Percentiles rank a stretch among this genome's conserved stretches.
These are phyloP conservation scores for Zaprionus ornatus DNA, from an alignment of 1,140 invertebrate species.

Conservation along the genomic window DNA sequence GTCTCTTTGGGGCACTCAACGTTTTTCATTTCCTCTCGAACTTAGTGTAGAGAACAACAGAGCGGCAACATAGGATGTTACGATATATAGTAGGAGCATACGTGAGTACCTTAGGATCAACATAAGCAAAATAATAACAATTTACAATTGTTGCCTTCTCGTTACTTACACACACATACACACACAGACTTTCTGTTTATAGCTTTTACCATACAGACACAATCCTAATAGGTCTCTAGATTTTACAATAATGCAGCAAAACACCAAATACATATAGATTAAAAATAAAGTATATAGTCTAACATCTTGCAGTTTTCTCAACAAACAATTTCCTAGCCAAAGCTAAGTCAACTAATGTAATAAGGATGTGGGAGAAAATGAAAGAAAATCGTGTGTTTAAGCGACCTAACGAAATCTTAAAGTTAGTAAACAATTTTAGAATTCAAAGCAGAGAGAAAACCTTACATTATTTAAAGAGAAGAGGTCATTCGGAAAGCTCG, in stretches of 20 bases:
- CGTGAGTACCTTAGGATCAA: constrained; percentile 74
- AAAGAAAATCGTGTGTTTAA: not conserved
- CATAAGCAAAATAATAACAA: constrained; percentile 15
- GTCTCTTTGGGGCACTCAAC: not conserved
- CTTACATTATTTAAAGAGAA: constrained; percentile 13
- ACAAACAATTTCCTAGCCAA: constrained; percentile 43
- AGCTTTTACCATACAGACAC: constrained; percentile 48
- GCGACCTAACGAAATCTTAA: constrained; percentile 29
- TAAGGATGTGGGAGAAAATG: not conserved
- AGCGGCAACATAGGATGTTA: constrained; percentile 25
- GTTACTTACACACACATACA: constrained; percentile 28
- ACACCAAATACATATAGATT: constrained; percentile 25
- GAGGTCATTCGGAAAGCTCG: constrained; percentile 48
- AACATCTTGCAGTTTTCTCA: constrained; percentile 44
- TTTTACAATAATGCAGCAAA: constrained; percentile 32
- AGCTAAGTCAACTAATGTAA: constrained; percentile 19
- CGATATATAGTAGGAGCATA: constrained; percentile 51
- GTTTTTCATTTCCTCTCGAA: not conserved
- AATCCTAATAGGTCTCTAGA: constrained; percentile 17
- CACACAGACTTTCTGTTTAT: constrained; percentile 35
- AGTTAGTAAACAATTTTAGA: constrained; percentile 36
- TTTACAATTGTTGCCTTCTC: constrained; percentile 33
- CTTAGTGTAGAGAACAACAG: not conserved
- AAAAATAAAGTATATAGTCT: constrained; percentile 24
- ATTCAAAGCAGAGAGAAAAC: constrained; percentile 12